These are phyloP conservation scores for Archilochus colubris DNA, from an alignment of 2,113 vertebrate species.

Conservation along the genomic window DNA sequence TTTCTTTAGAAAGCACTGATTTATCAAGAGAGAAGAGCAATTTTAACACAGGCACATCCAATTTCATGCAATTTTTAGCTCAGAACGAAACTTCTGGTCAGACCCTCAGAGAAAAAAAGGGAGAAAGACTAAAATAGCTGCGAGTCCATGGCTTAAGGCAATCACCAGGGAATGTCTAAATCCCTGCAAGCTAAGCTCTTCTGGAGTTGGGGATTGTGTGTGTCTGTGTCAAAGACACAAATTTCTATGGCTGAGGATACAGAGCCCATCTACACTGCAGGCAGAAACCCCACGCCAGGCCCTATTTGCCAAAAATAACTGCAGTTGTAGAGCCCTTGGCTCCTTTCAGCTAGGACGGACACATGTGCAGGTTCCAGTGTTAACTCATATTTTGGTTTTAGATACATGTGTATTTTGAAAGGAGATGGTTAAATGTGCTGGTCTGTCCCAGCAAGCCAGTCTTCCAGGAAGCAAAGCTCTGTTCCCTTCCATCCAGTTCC, in stretches of 20 bases:
- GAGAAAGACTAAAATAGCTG: constrained; percentile 38
- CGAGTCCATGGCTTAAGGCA: constrained; percentile 3
- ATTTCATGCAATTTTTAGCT: constrained; percentile 1
- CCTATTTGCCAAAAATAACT: not conserved
- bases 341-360: not conserved
- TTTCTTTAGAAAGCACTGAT: not conserved
- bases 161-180: not conserved
- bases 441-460: not conserved
- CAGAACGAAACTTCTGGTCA: constrained; percentile 17
- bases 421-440: not conserved
- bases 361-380: not conserved
- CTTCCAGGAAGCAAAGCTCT: not conserved
- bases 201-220: not conserved
- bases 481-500: fast-evolving
- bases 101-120: not conserved
- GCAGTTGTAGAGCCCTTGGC: not conserved
- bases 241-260: not conserved
- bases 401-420: not conserved
- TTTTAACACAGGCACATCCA: not conserved
- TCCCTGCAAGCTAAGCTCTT: constrained; percentile 13
- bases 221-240: not conserved
- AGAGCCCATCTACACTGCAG: not conserved
- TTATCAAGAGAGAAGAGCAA: not conserved
- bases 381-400: not conserved
- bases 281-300: fast-evolving